Conservation (phyloP, 2,113 vertebrate species). For the Octodon degus region DNA sequence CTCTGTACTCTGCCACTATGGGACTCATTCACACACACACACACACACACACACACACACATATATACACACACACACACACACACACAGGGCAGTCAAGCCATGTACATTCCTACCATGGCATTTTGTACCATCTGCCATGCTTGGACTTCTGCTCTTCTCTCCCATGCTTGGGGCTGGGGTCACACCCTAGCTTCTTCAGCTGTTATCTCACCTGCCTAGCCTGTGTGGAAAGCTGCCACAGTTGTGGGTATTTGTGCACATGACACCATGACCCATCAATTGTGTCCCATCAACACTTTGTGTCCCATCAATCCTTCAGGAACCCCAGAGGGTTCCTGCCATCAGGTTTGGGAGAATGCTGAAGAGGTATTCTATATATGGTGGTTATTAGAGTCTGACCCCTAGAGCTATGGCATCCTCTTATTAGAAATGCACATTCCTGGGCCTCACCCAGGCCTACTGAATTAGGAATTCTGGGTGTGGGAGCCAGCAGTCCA, state of each 20-base stretch:
- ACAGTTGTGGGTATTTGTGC: background rate
- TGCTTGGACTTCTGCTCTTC: background rate
- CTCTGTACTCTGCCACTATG: background rate
- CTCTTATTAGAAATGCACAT: constrained; percentile 11
- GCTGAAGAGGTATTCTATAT: background rate
- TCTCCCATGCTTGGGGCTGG: background rate
- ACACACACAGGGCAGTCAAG: background rate
- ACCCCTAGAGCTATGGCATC: background rate
- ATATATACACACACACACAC: background rate
- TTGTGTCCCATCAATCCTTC: background rate
- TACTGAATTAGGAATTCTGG: background rate
- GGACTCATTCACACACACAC: background rate
- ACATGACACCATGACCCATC: background rate
- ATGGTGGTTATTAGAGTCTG: background rate
- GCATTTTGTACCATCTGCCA: background rate
- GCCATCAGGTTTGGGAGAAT: background rate
- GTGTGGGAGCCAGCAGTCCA: background rate
- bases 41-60: background rate
- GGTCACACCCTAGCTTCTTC: background rate
- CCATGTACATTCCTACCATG: background rate
- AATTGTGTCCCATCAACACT: background rate
- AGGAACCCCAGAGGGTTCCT: background rate
- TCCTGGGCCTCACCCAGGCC: background rate
- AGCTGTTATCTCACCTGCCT: background rate
- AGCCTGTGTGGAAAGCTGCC: background rate